These are phyloP conservation scores for Criorhina ranunculi DNA, from an alignment of 2,888 invertebrate species.

Conservation along the genomic window DNA sequence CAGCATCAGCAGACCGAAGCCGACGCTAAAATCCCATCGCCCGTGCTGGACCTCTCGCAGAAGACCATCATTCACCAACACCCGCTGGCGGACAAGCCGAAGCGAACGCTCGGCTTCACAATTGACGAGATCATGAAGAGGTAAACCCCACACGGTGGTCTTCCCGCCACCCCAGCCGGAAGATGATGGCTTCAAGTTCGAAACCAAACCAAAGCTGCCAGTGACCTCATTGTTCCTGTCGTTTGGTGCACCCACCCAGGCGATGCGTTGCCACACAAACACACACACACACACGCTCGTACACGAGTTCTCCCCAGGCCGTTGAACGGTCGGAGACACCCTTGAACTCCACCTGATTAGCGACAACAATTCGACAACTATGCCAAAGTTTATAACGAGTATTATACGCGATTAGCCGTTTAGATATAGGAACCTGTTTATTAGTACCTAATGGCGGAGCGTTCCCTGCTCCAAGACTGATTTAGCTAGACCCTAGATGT, in stretches of 20 bases:
- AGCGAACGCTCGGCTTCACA: constrained; percentile 90
- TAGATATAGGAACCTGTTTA: constrained; percentile 73
- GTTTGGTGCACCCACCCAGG: constrained; percentile 55
- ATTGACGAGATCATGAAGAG: constrained; percentile 96
- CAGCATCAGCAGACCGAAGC: constrained; percentile 37
- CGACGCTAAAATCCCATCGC: constrained; percentile 76
- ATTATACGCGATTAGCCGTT: constrained; percentile 73
- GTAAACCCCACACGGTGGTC: constrained; percentile 84
- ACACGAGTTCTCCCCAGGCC: constrained; percentile 45
- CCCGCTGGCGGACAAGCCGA: constrained; percentile 83
- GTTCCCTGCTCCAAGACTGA: constrained; percentile 70
- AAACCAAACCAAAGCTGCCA: constrained; percentile 74
- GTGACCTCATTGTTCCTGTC: constrained; percentile 74
- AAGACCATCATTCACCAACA: constrained; percentile 79
- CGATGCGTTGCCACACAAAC: constrained; percentile 36
- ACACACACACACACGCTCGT: neutral
- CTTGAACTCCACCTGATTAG: constrained; percentile 50
- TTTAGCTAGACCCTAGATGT: constrained; percentile 72
- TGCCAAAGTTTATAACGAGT: constrained; percentile 76
- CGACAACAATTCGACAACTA: constrained; percentile 71
- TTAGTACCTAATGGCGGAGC: constrained; percentile 73
- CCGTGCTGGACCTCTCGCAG: constrained; percentile 87
- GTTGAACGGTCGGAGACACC: constrained; percentile 46
- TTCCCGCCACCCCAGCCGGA: constrained; percentile 36
- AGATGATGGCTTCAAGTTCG: constrained; percentile 65